Percentiles rank a stretch among this genome's conserved stretches.
Conservation (phyloP, 2,797 vertebrate genomes). For the Aulostomus chinensis region DNA sequence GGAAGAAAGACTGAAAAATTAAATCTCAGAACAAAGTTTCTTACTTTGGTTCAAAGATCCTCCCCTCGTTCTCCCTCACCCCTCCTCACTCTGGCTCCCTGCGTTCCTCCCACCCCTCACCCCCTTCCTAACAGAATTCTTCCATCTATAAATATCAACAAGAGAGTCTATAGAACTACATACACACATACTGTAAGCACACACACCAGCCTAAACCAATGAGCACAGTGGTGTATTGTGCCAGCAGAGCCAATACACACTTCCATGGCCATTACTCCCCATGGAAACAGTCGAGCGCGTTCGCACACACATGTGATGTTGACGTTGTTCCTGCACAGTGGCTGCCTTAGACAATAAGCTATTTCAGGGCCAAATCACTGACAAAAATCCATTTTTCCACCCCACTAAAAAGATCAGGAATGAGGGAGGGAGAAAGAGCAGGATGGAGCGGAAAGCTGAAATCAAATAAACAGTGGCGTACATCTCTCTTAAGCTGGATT, state of each 20-base stretch:
- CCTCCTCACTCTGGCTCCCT: constrained; percentile 20
- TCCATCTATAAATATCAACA: constrained; percentile 72
- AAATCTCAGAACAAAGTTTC: too few species aligned
- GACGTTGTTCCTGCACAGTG: constrained; percentile 67
- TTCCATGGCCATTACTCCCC: constrained; percentile 76
- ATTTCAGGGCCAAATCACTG: constrained; percentile 80
- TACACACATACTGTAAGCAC: constrained; percentile 14
- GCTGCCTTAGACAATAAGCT: constrained; percentile 77
- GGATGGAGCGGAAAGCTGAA: constrained; percentile 66
- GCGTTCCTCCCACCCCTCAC: constrained; percentile 32
- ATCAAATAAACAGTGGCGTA: constrained; percentile 73
- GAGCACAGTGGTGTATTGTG: constrained; percentile 74
- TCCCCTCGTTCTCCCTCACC: neutral
- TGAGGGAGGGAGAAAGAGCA: constrained; percentile 56
- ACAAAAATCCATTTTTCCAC: constrained; percentile 81
- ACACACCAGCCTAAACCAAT: constrained; percentile 66
- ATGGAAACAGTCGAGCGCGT: constrained; percentile 69
- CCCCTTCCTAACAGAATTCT: constrained; percentile 50
- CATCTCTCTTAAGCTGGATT: constrained; percentile 79
- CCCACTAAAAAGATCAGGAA: constrained; percentile 73
- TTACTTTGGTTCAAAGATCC: neutral
- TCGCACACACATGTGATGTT: constrained; percentile 68
- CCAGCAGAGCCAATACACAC: constrained; percentile 69
- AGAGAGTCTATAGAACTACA: constrained; percentile 47
- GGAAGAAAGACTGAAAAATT: too few species aligned